A percentile compares a stretch with the other conserved stretches of the same genome.
phyloP scores from a whole-genome alignment of 2,797 vertebrate species.

The Alcedo quadribrachys region DNA sequence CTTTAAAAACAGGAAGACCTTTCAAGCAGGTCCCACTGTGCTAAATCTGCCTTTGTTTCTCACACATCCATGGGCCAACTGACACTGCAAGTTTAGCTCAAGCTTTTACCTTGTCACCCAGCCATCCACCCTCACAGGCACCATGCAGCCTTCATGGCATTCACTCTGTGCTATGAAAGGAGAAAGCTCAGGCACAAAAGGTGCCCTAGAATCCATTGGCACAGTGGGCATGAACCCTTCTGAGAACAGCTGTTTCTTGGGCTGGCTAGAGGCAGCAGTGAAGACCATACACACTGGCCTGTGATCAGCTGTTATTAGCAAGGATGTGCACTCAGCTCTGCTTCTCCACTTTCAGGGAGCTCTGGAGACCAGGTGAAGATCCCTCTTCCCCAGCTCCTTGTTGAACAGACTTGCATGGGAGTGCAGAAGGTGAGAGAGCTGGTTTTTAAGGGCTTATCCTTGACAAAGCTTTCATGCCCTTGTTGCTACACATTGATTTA shows the following conservation, averaged over 20 bases:
- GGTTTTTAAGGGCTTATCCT: background rate
- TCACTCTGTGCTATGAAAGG: background rate
- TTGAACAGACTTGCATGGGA: background rate
- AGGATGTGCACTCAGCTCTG: background rate
- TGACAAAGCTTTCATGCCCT: background rate
- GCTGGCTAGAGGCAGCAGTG: background rate
- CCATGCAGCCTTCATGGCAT: background rate
- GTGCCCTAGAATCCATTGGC: background rate
- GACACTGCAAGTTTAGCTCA: background rate
- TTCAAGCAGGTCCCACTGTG: background rate
- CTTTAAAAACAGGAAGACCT: background rate
- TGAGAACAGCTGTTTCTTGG: background rate
- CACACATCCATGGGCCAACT: background rate
- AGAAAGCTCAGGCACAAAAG: background rate
- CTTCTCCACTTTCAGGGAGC: background rate
- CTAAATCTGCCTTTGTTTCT: background rate
- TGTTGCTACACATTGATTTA: background rate
- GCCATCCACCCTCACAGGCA: background rate
- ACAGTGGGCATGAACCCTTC: background rate
- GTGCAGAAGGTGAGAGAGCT: background rate
- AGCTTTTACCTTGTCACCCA: background rate
- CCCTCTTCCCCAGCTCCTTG: background rate
- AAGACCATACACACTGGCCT: background rate
- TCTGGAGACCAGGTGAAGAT: background rate
- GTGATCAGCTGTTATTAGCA: rapidly evolving